Percentiles rank a stretch among this genome's conserved stretches.
Conservation (phyloP, 1,140 invertebrate species). For the Argopecten irradians region DNA sequence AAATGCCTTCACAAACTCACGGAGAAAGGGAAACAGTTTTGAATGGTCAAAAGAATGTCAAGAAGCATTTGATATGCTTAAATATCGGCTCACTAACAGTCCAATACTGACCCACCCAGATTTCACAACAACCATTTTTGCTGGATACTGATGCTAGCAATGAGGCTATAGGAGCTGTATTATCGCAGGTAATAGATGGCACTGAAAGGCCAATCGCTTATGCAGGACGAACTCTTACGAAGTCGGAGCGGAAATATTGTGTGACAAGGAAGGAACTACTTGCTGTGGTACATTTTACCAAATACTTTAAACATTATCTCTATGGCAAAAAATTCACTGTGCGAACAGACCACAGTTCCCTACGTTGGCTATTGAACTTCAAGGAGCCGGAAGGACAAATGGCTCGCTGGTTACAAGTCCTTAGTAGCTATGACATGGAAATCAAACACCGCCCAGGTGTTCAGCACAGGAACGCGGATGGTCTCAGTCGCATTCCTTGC, state of each 20-base stretch:
- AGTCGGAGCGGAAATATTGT: constrained; percentile 76
- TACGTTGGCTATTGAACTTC: constrained; percentile 49
- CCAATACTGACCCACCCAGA: constrained; percentile 46
- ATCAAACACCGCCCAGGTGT: constrained; percentile 50
- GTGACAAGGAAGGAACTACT: constrained; percentile 40
- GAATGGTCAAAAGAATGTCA: constrained; percentile 61
- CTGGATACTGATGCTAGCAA: constrained; percentile 63
- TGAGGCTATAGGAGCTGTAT: constrained; percentile 61
- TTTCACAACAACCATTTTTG: constrained; percentile 46
- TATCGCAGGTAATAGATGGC: constrained; percentile 62
- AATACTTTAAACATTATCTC: constrained; percentile 56
- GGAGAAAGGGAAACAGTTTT: constrained; percentile 71
- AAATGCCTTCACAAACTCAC: constrained; percentile 72
- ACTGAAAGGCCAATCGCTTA: constrained; percentile 57
- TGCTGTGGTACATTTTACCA: constrained; percentile 51
- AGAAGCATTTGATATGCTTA: constrained; percentile 5
- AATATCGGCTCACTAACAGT: not conserved
- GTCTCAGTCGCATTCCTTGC: not conserved
- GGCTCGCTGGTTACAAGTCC: constrained; percentile 60
- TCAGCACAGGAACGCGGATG: constrained; percentile 49
- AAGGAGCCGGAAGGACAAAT: constrained; percentile 54
- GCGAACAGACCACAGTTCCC: constrained; percentile 56
- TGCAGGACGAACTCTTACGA: constrained; percentile 48
- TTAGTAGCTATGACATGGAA: constrained; percentile 46
- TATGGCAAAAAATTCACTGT: constrained; percentile 53